Evolutionary conservation across 2,888 invertebrate species (phyloP).

Genomic region (Macrosoma leucophasiata): DNA sequence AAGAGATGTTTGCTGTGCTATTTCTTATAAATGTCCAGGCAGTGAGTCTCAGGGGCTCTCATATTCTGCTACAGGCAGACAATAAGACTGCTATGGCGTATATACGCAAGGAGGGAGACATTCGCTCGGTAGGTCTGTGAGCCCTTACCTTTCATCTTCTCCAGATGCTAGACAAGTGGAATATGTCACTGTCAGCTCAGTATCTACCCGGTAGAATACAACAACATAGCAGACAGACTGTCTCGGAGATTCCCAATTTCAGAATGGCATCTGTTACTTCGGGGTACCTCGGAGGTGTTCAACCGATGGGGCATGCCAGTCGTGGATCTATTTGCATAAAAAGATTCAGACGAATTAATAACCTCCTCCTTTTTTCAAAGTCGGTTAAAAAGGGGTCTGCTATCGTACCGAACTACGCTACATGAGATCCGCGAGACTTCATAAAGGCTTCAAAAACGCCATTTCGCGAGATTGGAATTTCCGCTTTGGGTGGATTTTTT

Average conservation of each 20-base stretch:
- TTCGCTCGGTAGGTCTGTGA: slow-evolving; percentile 3
- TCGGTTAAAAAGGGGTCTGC: too few relatives aligned
- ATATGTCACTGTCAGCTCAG: slow-evolving; percentile 16
- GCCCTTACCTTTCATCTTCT: slow-evolving; percentile 4
- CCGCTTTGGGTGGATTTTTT: slow-evolving; percentile 16
- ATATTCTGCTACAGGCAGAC: slow-evolving; percentile 18
- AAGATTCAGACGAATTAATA: slow-evolving; percentile 12
- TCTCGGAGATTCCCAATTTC: too few relatives aligned
- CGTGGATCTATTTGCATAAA: slow-evolving; percentile 22
- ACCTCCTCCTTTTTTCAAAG: too few relatives aligned
- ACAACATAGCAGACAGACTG: slow-evolving; percentile 18
- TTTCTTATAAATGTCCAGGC: slow-evolving; percentile 7
- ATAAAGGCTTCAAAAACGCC: slow-evolving; percentile 11
- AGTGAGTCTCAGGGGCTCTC: background rate
- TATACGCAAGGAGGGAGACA: slow-evolving; percentile 11
- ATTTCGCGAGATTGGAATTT: slow-evolving; percentile 11
- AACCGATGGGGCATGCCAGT: slow-evolving; percentile 21
- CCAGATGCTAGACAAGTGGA: slow-evolving; percentile 2
- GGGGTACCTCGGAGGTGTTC: slow-evolving; percentile 14
- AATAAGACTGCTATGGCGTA: slow-evolving; percentile 19
- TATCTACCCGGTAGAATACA: slow-evolving; percentile 23
- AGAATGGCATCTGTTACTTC: slow-evolving; percentile 24
- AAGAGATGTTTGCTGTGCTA: slow-evolving; percentile 14
- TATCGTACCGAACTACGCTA: slow-evolving; percentile 16
- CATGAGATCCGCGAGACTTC: slow-evolving; percentile 9